These are phyloP conservation scores for Liodrosophila aerea DNA, from an alignment of 2,888 invertebrate genomes.

Conservation along the genomic window DNA sequence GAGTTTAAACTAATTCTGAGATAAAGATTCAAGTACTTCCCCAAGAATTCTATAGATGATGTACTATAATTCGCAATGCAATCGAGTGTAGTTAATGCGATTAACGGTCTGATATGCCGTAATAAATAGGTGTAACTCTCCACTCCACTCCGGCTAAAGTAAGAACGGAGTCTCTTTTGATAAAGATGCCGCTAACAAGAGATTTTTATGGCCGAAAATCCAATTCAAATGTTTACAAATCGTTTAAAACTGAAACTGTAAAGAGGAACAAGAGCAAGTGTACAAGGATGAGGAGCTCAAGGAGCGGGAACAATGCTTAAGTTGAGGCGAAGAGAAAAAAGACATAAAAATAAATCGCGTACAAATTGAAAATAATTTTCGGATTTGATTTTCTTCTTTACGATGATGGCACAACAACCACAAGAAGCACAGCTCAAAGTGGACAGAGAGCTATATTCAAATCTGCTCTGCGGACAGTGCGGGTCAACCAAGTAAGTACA, in stretches of 20 bases:
- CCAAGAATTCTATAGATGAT: not conserved
- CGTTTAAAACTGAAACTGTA: constrained; percentile 70
- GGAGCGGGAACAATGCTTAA: constrained; percentile 30
- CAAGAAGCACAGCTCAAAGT: constrained; percentile 27
- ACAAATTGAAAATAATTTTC: constrained; percentile 82
- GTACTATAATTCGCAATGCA: constrained; percentile 49
- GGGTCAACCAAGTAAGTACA: constrained; percentile 47
- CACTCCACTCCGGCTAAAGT: constrained; percentile 27
- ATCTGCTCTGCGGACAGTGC: constrained; percentile 39
- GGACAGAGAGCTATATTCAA: constrained; percentile 53
- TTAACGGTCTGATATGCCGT: constrained; percentile 65
- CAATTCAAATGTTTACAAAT: constrained; percentile 81
- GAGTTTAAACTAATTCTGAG: constrained; percentile 9
- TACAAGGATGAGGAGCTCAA: not conserved
- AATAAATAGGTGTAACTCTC: constrained; percentile 65
- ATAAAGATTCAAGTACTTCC: constrained; percentile 19
- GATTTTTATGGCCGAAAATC: constrained; percentile 76
- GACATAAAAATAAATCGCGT: constrained; percentile 81
- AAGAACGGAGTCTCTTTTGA: constrained; percentile 64
- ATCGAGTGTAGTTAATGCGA: constrained; percentile 70
- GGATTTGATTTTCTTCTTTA: constrained; percentile 79
- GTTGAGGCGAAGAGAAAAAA: constrained; percentile 41
- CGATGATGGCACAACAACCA: constrained; percentile 66
- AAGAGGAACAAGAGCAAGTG: constrained; percentile 3
- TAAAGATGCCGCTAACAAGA: constrained; percentile 69